Evolutionary conservation across 2,888 invertebrate genomes (phyloP), one percentile per base, ranked within the genome.

Genomic region (Calephelis perditalis): DNA sequence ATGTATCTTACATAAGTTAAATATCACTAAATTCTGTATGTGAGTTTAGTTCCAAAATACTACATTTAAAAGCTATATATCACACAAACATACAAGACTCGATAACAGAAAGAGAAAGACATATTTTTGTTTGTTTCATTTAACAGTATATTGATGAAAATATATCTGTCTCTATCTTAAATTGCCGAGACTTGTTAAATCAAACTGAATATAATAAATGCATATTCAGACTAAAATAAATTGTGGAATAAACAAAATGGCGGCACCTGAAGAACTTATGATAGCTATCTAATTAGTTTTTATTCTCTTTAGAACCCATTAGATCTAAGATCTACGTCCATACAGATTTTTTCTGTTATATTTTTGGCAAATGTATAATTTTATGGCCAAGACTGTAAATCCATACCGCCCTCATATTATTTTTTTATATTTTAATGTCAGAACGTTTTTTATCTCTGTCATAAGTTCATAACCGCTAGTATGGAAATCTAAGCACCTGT

Each of bases 1-100:
- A 78, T 75, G 45, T 79, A 75, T 70, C 78, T 79, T 82, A 82
- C 73, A 79, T 75, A 73, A 74, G 66, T 73, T 74, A 81, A 76
- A 82, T 83, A 87, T 86, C 84, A 84, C 86, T 85, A 84, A 78
- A 72, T 74, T 71, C 55, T 56, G 11, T 62, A 52, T 58, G 45
- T 47, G 37, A 56, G 56, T 45, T 37, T 36, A 56, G 26, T 46
- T 47, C 60, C 36, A 26, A 45, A 55, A 59, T 47, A 47, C 46
- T 56, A 56, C 37, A 56, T 56, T 60, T 56, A 60, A 56, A 60
- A 60, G 46, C 46, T 56, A 60, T 47, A 56, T 60, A 60, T 60
- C 60, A 60, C 60, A 60, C 60, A 60, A 56, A 46, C 56, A 60
- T 60, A 60, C 62, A 62, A 59, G 63, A 63, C 54, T 44, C 52